phyloP scores from a whole-genome alignment of 2,888 invertebrate genomes.

The Amphipoea lucens region DNA sequence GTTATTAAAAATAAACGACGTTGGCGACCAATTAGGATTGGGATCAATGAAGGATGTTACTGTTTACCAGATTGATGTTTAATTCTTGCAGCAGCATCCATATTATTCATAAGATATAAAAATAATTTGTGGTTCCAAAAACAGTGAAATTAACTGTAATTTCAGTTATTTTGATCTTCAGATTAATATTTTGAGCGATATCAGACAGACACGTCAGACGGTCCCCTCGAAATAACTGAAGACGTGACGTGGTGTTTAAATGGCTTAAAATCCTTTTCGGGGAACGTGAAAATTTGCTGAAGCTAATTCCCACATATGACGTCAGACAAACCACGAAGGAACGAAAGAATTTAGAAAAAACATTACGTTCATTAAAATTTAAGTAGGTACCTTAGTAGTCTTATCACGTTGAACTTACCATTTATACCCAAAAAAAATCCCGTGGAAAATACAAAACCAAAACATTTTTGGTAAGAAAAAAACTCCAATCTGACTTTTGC shows the following conservation, averaged over 20 bases:
- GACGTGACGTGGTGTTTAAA: slow-evolving; percentile 21
- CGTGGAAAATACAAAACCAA: slow-evolving; percentile 1
- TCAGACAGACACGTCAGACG: slow-evolving; percentile 26
- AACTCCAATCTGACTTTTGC: slow-evolving; percentile 16
- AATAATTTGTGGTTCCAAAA: not conserved
- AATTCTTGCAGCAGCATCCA: not conserved
- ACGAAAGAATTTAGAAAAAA: too few species aligned
- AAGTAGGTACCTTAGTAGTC: too few species aligned
- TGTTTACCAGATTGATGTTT: slow-evolving; percentile 6
- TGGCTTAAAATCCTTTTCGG: slow-evolving; percentile 27
- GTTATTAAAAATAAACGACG: slow-evolving; percentile 43
- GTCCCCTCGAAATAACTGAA: slow-evolving; percentile 14
- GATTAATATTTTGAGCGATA: slow-evolving; percentile 2
- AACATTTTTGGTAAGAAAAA: not conserved
- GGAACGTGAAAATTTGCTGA: slow-evolving; percentile 18
- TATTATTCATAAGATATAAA: not conserved
- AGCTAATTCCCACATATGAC: slow-evolving; percentile 17
- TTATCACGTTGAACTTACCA: not conserved
- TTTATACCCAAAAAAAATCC: not conserved
- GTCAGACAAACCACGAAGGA: slow-evolving; percentile 1
- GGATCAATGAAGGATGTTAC: not conserved
- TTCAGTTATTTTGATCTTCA: not conserved
- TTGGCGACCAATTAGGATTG: slow-evolving; percentile 24
- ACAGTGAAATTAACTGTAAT: not conserved
- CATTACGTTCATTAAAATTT: too few species aligned